Conservation (phyloP, 2,113 vertebrate species). For the Suncus etruscus region DNA sequence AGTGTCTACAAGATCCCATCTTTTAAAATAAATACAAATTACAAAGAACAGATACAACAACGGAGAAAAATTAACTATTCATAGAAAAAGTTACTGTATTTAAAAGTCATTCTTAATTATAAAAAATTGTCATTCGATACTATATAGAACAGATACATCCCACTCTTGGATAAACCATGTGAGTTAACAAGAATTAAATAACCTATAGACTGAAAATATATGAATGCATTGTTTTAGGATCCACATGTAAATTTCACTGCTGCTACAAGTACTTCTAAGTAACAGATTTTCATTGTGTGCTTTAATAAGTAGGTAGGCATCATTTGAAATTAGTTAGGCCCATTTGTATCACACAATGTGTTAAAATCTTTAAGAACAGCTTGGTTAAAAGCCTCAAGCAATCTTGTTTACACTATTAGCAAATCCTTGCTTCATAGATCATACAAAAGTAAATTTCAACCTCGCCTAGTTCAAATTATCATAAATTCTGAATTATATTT, state of each 20-base stretch:
- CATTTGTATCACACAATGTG: conserved; percentile 76
- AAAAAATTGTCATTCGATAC: not conserved
- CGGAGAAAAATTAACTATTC: not conserved
- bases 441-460: conserved; percentile 83
- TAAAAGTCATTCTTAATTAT: conserved; percentile 60
- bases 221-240: conserved; percentile 62
- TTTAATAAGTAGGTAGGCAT: conserved; percentile 74
- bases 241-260: conserved; percentile 56
- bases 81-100: not conserved
- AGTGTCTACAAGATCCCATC: not conserved
- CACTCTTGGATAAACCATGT: conserved; percentile 43
- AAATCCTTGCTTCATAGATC: conserved; percentile 82
- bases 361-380: conserved; percentile 80
- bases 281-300: conserved; percentile 49
- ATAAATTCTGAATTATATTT: conserved; percentile 83
- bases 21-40: conserved; percentile 53
- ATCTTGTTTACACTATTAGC: conserved; percentile 82
- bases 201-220: conserved; percentile 47
- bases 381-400: conserved; percentile 82
- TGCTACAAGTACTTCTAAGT: conserved; percentile 67
- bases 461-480: conserved; percentile 78
- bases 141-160: not conserved
- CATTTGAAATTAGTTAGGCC: conserved; percentile 70
- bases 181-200: conserved; percentile 42
- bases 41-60: conserved; percentile 33